Conservation (phyloP, 2,797 vertebrate genomes). For the Clarias laeviceps region DNA sequence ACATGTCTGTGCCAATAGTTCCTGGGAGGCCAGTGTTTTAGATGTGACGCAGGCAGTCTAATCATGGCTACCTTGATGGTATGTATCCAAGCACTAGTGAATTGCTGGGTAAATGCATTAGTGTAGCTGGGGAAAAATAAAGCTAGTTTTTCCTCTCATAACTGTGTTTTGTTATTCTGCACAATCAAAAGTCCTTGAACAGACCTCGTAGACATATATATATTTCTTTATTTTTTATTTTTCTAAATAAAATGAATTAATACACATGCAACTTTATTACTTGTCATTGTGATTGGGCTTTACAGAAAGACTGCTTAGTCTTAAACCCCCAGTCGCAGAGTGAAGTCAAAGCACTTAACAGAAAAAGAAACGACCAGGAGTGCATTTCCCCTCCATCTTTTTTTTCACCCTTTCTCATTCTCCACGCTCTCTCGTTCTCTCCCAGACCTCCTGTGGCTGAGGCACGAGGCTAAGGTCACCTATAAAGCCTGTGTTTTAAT, state of each 20-base stretch:
- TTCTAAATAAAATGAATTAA: not conserved
- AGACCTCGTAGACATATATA: not conserved
- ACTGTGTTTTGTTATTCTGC: too few relatives aligned
- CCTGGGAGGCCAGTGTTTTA: too few relatives aligned
- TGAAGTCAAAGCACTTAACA: slow-evolving; percentile 13
- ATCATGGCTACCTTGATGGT: too few relatives aligned
- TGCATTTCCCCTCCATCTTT: not conserved
- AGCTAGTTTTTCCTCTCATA: too few relatives aligned
- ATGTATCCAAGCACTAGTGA: too few relatives aligned
- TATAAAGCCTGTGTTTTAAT: slow-evolving; percentile 36
- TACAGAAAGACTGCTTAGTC: not conserved
- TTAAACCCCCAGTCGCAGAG: not conserved
- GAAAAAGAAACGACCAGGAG: slow-evolving; percentile 14
- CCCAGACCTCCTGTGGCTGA: slow-evolving; percentile 38
- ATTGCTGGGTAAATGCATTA: too few relatives aligned
- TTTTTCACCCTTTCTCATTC: not conserved
- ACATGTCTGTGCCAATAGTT: too few relatives aligned
- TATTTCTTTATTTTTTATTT: not conserved
- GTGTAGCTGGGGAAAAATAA: too few relatives aligned
- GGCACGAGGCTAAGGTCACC: slow-evolving; percentile 47
- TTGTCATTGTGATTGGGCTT: not conserved
- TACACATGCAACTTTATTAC: not conserved
- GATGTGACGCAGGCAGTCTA: too few relatives aligned
- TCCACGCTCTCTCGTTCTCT: not conserved
- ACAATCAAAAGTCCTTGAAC: too few relatives aligned